Evolutionary conservation across 2,888 invertebrate species (phyloP).

Genomic region (Leucophenga maculata): DNA sequence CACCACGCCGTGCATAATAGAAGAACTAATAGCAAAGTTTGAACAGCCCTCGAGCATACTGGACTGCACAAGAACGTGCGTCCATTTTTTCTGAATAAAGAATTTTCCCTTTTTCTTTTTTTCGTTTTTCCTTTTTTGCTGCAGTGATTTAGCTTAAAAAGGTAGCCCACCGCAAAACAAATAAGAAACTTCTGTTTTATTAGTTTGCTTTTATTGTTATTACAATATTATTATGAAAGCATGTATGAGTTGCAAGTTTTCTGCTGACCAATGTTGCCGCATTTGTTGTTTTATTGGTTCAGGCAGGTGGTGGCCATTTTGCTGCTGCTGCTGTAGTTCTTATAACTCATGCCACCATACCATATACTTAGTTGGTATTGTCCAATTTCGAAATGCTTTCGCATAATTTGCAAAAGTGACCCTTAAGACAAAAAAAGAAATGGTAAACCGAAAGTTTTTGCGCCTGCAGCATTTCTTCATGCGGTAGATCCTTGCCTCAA

Average conservation of each 20-base stretch:
- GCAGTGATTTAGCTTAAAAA: slow-evolving; percentile 63
- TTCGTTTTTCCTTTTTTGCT: slow-evolving; percentile 35
- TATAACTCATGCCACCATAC: slow-evolving; percentile 33
- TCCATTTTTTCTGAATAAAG: slow-evolving; percentile 7
- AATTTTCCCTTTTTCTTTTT: slow-evolving; percentile 34
- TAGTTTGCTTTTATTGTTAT: slow-evolving; percentile 61
- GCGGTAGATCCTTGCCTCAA: not conserved
- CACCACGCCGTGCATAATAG: not conserved
- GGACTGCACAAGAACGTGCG: slow-evolving; percentile 41
- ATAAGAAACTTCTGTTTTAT: slow-evolving; percentile 62
- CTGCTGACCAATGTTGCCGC: slow-evolving; percentile 60
- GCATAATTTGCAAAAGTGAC: slow-evolving; percentile 67
- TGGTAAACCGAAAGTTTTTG: not conserved
- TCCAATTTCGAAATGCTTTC: slow-evolving; percentile 70
- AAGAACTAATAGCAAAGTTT: slow-evolving; percentile 44
- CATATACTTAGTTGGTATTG: slow-evolving; percentile 47
- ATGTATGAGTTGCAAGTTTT: slow-evolving; percentile 65
- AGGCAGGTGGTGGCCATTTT: slow-evolving; percentile 25
- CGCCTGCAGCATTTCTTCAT: no score
- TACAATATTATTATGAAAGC: slow-evolving; percentile 21
- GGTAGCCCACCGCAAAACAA: slow-evolving; percentile 43
- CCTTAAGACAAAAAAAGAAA: slow-evolving; percentile 35
- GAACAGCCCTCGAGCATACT: slow-evolving; percentile 57
- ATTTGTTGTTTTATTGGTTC: slow-evolving; percentile 43
- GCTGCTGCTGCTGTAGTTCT: slow-evolving; percentile 30